Conservation (phyloP, 2,113 vertebrate genomes). For the Platichthys flesus region DNA sequence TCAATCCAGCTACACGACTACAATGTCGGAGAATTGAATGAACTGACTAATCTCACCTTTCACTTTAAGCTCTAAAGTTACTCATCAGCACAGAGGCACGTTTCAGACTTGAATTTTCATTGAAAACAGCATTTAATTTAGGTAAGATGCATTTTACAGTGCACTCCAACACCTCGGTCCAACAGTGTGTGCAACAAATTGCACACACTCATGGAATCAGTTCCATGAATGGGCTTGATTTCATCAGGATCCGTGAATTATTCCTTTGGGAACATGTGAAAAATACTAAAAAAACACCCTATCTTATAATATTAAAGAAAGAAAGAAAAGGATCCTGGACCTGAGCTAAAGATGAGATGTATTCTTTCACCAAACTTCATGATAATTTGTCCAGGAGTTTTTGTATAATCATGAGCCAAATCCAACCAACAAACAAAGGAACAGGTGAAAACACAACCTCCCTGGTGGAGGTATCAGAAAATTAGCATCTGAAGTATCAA, state of each 20-base stretch:
- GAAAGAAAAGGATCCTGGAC: background rate
- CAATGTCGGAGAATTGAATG: constrained; percentile 12
- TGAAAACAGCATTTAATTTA: background rate
- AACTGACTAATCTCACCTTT: constrained; percentile 23
- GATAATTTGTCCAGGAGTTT: background rate
- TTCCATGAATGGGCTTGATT: too few relatives aligned
- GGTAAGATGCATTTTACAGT: background rate
- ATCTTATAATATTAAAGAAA: background rate
- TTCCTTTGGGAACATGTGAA: too few relatives aligned
- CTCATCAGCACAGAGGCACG: too few relatives aligned
- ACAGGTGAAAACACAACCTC: too few relatives aligned
- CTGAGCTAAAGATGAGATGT: too few relatives aligned
- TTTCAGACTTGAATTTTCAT: background rate
- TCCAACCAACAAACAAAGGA: too few relatives aligned
- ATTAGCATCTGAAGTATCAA: background rate
- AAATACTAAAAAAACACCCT: too few relatives aligned
- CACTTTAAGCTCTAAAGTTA: background rate
- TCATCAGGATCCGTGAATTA: too few relatives aligned
- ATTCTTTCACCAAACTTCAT: background rate
- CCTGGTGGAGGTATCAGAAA: too few relatives aligned
- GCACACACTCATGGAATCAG: too few relatives aligned
- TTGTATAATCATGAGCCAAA: background rate
- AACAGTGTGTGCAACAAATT: too few relatives aligned
- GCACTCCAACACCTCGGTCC: too few relatives aligned
- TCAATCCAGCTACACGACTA: constrained; percentile 22